A percentile compares a stretch with the other conserved stretches of the same genome.
These are phyloP conservation scores for Drosophila borealis DNA, from an alignment of 2,888 invertebrate species.

Conservation along the genomic window DNA sequence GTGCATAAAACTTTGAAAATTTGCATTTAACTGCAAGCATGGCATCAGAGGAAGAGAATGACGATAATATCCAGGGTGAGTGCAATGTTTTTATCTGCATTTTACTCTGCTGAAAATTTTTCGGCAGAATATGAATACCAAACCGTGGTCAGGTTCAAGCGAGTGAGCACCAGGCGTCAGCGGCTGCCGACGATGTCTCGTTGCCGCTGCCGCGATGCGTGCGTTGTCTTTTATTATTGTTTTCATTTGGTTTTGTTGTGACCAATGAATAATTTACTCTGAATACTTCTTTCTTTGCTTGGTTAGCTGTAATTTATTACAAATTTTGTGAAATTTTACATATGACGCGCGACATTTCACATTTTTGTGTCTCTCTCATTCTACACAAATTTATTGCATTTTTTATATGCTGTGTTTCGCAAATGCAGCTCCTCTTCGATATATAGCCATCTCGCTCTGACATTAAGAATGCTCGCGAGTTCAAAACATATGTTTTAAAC, in stretches of 20 bases:
- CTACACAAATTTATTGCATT: constrained; percentile 71
- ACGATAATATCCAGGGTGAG: constrained; percentile 95
- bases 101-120: constrained; percentile 54
- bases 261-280: constrained; percentile 3
- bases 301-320: constrained; percentile 15
- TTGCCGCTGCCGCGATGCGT: constrained; percentile 42
- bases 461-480: constrained; percentile 27
- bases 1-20: constrained; percentile 63
- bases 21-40: constrained; percentile 85
- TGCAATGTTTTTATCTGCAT: constrained; percentile 49
- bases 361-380: constrained; percentile 57
- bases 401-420: constrained; percentile 64
- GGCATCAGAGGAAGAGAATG: constrained; percentile 95
- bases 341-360: constrained; percentile 56
- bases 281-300: background rate
- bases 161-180: constrained; percentile 65
- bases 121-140: constrained; percentile 63
- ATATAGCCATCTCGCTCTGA: constrained; percentile 53
- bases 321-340: constrained; percentile 45
- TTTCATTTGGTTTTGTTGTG: constrained; percentile 42
- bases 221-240: constrained; percentile 48
- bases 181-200: constrained; percentile 57
- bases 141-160: constrained; percentile 80
- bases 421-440: constrained; percentile 52
- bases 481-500: constrained; percentile 65